Evolutionary conservation across 2,888 invertebrate genomes (phyloP), one percentile per base, ranked within the genome.

Genomic region (Lypha dubia): DNA sequence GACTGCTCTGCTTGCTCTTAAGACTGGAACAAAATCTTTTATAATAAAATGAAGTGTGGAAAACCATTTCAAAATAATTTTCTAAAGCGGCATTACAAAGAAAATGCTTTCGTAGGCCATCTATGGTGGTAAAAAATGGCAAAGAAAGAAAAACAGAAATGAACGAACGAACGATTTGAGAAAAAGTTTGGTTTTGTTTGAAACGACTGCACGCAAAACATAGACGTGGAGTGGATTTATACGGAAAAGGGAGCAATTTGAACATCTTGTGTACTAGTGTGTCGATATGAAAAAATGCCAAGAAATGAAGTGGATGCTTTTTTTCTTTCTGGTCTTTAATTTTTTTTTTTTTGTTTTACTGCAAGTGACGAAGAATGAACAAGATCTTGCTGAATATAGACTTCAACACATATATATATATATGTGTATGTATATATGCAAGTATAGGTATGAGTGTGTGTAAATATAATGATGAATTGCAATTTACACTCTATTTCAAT

Each of bases 81-180:
- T 84, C 74, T 63, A 70, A 84, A 81, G 86, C 87, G 87, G 87
- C 84, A 84, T 87, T 86, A 84, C 86, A 86, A 87, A 86, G 87
- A 71, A 86, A 85, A 86, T 86, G 75, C 85, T 84, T 84, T 79
- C 68, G 28, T 60, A 74, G 70, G 56, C 84, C 84, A 81, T 84
- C 84, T 84, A 84, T 63, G 84, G 84, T 80, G 74, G 79, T 62
- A 79, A 75, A 28, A 44, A 65, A 82, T 44, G 5, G 49, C 8
- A 49, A 49, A 70, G 56, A 38, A 46, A 28, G 4, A 24, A 73
- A 62, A 75, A 73, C 32, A 32, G 53, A 71, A 63, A 80, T 41
- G 68, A 65, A 24, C 63, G n/a, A n/a, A n/a, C n/a, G n/a, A n/a
- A n/a, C n/a, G n/a, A n/a, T n/a, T 53, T 41, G 15, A 49, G n/a